Evolutionary conservation across 2,113 vertebrate genomes (phyloP), one percentile per base, ranked within the genome.

Genomic region (Otolemur garnettii): DNA sequence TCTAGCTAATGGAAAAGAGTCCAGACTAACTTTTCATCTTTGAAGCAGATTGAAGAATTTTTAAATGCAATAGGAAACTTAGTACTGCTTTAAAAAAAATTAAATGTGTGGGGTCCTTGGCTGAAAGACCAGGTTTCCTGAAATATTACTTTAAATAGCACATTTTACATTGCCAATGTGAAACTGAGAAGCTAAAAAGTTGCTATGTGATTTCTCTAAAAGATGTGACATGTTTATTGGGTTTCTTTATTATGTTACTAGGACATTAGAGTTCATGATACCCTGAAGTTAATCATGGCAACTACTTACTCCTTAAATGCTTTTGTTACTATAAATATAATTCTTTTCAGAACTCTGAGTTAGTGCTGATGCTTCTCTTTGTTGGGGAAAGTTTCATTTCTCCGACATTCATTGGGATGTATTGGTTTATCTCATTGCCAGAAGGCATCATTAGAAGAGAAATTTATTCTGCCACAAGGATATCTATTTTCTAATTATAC

Each of bases 401-500:
- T 86, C 64, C 88, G 74, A 64, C 4, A 45, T 83, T 91, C 26
- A 42, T 66, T 33, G 35, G 71, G 45, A 69, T 69, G 17, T 66
- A n/a, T 22, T 87, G 28, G 8, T 86, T 93, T 95, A 86, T 91
- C 24, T 91, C 50, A 75, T 75, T 75, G 35, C 62, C 30, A 96
- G 66, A 97, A 84, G 62, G 24, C 30, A 68, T 59, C 68, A 45
- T 84, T 87, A 92, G 72, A 64, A 66, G 15, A 78, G 22, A 92
- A 59, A 7, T 81, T 95, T 72, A 90, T 96, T 87, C 38, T 97
- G 45, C 45, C 87, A 84, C n/a, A 81, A 74, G 35, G 1, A 15
- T 90, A 92, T 75, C 53, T 89, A 82, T 86, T 96, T 95, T 87
- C 55, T 87, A 89, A 86, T 83, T 93, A 88, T 92, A 6, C 24